Evolutionary conservation across 2,797 vertebrate genomes (phyloP).

Genomic region (Coccyzus lansbergi): DNA sequence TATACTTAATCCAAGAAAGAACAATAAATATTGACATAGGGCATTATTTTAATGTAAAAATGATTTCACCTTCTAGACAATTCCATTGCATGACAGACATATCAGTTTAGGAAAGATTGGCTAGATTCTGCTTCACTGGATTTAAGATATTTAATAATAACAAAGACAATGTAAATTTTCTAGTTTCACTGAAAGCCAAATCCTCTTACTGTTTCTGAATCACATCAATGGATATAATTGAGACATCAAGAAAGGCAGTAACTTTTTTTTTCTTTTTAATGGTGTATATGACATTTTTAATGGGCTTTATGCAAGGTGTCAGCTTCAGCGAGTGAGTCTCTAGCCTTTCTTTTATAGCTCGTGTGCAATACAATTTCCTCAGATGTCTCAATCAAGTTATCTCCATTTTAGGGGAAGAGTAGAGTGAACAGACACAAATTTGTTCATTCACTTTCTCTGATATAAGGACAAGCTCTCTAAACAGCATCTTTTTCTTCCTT

Average conservation of each 20-base stretch:
- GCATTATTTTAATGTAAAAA: background rate
- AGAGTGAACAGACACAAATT: background rate
- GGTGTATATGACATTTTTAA: background rate
- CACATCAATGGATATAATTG: background rate
- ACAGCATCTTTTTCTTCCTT: background rate
- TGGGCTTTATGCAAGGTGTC: background rate
- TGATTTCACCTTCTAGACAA: background rate
- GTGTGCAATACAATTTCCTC: background rate
- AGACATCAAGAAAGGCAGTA: background rate
- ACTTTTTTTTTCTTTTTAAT: background rate
- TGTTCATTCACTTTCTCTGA: background rate
- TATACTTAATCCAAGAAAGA: slow-evolving; percentile 11
- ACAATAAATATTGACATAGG: slow-evolving; percentile 36
- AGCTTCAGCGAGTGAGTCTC: background rate
- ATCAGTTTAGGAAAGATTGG: slow-evolving; percentile 29
- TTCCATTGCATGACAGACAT: slow-evolving; percentile 34
- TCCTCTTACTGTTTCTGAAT: background rate
- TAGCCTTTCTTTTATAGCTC: background rate
- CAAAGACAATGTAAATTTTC: background rate
- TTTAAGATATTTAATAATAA: background rate
- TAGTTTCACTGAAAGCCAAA: background rate
- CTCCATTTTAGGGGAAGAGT: background rate
- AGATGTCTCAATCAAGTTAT: background rate
- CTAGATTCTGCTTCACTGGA: slow-evolving; percentile 46
- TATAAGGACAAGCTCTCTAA: background rate